Evolutionary conservation across 2,888 invertebrate genomes (phyloP).

Genomic region (Clostera curtula): DNA sequence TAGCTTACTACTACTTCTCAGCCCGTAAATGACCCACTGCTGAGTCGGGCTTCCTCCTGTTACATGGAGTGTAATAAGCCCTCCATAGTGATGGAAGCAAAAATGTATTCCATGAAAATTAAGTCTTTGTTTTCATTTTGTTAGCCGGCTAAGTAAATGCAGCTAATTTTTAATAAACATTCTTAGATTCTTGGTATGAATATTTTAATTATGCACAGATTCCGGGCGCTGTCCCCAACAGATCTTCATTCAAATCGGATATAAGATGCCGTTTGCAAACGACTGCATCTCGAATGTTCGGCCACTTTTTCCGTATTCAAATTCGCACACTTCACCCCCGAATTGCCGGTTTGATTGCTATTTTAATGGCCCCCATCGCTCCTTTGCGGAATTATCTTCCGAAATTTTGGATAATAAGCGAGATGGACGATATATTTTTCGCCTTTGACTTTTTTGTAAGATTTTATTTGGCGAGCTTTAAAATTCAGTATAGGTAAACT

Average conservation of each 20-base stretch:
- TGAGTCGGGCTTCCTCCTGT: no score
- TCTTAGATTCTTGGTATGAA: constrained; percentile 21
- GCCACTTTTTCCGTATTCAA: constrained; percentile 60
- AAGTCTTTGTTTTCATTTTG: no score
- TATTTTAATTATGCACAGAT: constrained; percentile 28
- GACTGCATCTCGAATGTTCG: constrained; percentile 70
- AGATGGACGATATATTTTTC: constrained; percentile 21
- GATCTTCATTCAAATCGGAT: constrained; percentile 60
- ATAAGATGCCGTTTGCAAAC: constrained; percentile 53
- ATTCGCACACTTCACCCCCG: constrained; percentile 46
- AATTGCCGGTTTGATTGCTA: constrained; percentile 68
- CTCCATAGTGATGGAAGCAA: no score
- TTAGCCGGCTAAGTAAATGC: background rate
- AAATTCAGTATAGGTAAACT: no score
- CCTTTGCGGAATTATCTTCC: constrained; percentile 46
- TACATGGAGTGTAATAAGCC: no score
- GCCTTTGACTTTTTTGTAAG: background rate
- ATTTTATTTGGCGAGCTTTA: constrained; percentile 4
- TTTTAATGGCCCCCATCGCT: constrained; percentile 56
- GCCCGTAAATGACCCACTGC: no score
- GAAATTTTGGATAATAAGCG: constrained; percentile 34
- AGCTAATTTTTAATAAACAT: background rate
- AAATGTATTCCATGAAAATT: no score
- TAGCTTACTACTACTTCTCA: no score
- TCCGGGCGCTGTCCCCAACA: constrained; percentile 22